These are phyloP conservation scores for Vannuccia rotundouncinata DNA, from an alignment of 2,888 invertebrate species.

Conservation along the genomic window DNA sequence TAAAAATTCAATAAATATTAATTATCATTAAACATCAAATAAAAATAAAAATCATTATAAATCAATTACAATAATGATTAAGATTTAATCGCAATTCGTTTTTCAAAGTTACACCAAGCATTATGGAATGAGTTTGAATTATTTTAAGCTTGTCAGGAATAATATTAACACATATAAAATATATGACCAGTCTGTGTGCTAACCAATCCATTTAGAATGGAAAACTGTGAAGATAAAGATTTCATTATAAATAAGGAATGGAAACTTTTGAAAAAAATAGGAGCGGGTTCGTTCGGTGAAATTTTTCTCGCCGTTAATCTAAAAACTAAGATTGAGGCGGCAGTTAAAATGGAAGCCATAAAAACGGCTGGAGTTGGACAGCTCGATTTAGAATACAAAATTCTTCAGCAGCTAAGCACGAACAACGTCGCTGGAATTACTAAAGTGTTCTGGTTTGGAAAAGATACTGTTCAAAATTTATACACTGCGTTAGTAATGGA, in stretches of 20 bases:
- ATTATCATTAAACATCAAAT: no score
- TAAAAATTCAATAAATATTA: no score
- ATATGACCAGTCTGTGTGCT: no score
- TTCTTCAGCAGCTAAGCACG: constrained; percentile 25
- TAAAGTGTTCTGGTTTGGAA: constrained; percentile 35
- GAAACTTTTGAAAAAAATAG: constrained; percentile 33
- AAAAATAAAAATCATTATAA: no score
- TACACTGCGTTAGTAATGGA: constrained; percentile 36
- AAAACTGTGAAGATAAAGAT: no score
- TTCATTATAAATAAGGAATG: constrained; percentile 29
- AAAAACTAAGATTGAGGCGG: constrained; percentile 1
- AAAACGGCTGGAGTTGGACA: constrained; percentile 16
- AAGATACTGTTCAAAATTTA: constrained; percentile 29
- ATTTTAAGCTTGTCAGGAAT: no score
- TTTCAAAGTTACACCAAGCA: no score
- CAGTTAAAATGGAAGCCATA: constrained; percentile 33
- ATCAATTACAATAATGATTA: no score
- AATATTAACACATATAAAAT: no score
- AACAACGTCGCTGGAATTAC: constrained; percentile 8
- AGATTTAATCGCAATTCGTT: no score
- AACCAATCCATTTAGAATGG: no score
- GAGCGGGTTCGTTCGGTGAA: constrained; percentile 35
- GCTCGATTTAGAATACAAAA: constrained; percentile 31
- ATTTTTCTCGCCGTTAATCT: constrained; percentile 25
- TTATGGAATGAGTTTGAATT: no score